Base-by-base conservation (phyloP, 2,888 invertebrate species). In the Drosophila tripunctata region DNA sequence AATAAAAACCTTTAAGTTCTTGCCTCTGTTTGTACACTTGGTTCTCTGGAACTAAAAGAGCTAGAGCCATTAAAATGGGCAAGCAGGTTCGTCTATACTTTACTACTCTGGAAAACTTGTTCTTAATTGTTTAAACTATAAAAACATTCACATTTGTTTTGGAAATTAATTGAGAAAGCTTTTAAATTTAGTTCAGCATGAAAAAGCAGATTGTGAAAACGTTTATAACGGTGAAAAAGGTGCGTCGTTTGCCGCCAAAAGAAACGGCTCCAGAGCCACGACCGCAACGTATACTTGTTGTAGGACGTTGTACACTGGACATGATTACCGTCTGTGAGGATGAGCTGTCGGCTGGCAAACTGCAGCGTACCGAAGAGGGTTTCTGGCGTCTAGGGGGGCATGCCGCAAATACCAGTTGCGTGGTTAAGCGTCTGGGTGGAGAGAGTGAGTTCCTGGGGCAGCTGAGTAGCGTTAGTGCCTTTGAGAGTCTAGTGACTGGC, bases 301-400 rank as follows among this genome's bases (percentile, higher is more conserved):
- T 95, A 17, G 95, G 95, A 21, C 89, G 94, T 66, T 92, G 93
- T 41, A 94, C 94, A 74, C 83, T 94, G 40, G 95, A 95, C 75
- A 92, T 94, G 58, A 92, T 95, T 17, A 94, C 93, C 76, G 91
- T 93, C 3, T 93, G 93, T 56, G 87, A 91, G 15, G 86, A 90
- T 12, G 95, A 90, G 83, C 95, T 95, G 0, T 61, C 94, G 82
- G 94, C 95, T 0, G 87, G 84, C 81, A 91, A 93, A 1, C 94
- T 94, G 80, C 92, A 93, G 67, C 93, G 93, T 70, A 93, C 92
- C 56, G 70, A 92, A 1, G 92, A 92, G 8, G 93, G 93, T 62
- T 90, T 91, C 66, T 94, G 94, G 93, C 93, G 93, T 80, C 91
- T 94, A 67, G 95, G 95, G 19, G 95, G 95, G 6, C 95, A 95